Evolutionary conservation across 2,797 vertebrate species (phyloP).

Genomic region (Schizopygopsis malacanthus): DNA sequence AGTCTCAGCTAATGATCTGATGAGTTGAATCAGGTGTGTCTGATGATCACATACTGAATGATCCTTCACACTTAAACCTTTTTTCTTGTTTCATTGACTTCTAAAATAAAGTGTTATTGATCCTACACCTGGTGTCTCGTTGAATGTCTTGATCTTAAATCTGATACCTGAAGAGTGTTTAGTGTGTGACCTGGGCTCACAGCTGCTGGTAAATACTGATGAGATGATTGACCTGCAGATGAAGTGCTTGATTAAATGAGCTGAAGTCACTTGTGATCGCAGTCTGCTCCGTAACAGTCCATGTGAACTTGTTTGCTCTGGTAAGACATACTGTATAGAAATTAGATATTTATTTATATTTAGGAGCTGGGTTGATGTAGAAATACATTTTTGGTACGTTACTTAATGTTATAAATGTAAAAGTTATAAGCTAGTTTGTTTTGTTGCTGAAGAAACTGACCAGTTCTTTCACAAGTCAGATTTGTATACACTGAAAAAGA

Average conservation of each 20-base stretch:
- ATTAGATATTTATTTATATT: neutral
- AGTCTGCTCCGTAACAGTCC: neutral
- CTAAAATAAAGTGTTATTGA: slow-evolving; percentile 36
- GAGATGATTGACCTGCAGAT: slow-evolving; percentile 25
- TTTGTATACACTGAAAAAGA: neutral
- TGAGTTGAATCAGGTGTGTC: neutral
- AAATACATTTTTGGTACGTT: neutral
- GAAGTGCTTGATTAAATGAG: neutral
- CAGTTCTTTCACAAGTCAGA: neutral
- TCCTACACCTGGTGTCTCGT: neutral
- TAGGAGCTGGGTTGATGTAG: neutral
- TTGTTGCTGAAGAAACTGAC: neutral
- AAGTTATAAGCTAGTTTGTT: neutral
- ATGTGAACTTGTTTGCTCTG: neutral
- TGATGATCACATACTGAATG: neutral
- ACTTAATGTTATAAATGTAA: neutral
- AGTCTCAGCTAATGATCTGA: neutral
- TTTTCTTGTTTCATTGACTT: neutral
- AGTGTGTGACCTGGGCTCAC: neutral
- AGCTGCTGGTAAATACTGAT: slow-evolving; percentile 16
- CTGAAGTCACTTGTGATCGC: neutral
- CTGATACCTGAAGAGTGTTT: too few relatives aligned
- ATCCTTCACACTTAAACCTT: neutral
- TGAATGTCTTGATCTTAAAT: neutral
- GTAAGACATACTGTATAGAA: neutral